phyloP scores from a whole-genome alignment of 2,797 vertebrate species.

The Danio kyathit region DNA sequence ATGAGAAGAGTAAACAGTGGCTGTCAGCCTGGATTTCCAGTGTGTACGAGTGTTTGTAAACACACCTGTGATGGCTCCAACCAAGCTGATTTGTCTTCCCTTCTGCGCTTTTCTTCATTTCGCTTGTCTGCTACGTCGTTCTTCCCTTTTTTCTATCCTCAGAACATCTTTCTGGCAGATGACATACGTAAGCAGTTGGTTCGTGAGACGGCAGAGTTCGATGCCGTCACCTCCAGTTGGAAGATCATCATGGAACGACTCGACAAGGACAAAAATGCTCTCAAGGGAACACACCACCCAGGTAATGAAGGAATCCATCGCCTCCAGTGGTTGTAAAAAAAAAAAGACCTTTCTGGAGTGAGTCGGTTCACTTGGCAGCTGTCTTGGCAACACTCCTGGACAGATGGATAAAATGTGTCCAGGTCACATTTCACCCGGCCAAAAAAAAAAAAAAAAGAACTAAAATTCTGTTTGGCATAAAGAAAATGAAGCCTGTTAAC shows the following conservation, averaged over 20 bases:
- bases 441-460: background rate
- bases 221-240: conserved; percentile 84
- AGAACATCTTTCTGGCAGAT: conserved; percentile 90
- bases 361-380: background rate
- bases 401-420: conserved; percentile 6
- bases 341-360: background rate
- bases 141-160: conserved; percentile 22
- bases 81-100: conserved; percentile 35
- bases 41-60: conserved; percentile 52
- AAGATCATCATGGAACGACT: conserved; percentile 83
- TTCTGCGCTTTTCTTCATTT: conserved; percentile 30
- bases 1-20: conserved; percentile 31
- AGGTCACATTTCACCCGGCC: background rate
- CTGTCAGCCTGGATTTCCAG: conserved; percentile 57
- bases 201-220: conserved; percentile 83
- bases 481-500: background rate
- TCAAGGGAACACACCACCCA: conserved; percentile 83
- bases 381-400: conserved; percentile 7
- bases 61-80: conserved; percentile 52
- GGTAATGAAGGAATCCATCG: conserved; percentile 69
- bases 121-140: conserved; percentile 8
- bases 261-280: conserved; percentile 79
- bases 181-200: conserved; percentile 90
- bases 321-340: background rate
- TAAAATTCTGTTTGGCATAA: background rate